phyloP scores from a whole-genome alignment of 2,797 vertebrate genomes.

The Syngnathus rostellatus region DNA sequence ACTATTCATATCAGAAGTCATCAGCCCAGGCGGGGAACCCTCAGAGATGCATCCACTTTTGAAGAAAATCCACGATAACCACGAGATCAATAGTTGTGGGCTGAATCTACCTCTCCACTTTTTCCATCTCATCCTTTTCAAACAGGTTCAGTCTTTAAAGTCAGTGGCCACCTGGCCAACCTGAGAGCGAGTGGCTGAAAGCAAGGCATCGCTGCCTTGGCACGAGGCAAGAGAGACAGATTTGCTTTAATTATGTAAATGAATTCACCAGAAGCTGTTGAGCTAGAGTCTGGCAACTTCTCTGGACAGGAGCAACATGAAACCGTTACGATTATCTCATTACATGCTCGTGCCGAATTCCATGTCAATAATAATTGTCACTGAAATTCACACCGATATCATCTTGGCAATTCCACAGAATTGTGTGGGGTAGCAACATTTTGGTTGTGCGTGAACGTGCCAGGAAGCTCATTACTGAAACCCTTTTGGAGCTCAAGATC shows the following conservation, averaged over 20 bases:
- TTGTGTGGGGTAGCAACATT: background rate
- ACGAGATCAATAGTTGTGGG: background rate
- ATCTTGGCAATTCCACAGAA: slow-evolving; percentile 16
- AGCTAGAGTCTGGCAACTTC: slow-evolving; percentile 55
- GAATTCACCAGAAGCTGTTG: slow-evolving; percentile 64
- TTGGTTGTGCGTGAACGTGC: slow-evolving; percentile 3
- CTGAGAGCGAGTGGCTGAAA: slow-evolving; percentile 21
- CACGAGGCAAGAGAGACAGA: slow-evolving; percentile 46
- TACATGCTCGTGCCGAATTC: slow-evolving; percentile 44
- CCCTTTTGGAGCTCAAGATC: slow-evolving; percentile 39
- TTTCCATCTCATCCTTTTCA: slow-evolving; percentile 25
- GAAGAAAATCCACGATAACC: slow-evolving; percentile 2
- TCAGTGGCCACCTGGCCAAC: slow-evolving; percentile 55
- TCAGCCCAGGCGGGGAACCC: background rate
- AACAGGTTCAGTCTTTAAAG: slow-evolving; percentile 34
- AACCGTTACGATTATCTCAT: slow-evolving; percentile 56
- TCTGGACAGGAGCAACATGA: slow-evolving; percentile 44
- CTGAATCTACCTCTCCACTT: slow-evolving; percentile 11
- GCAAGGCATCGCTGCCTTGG: slow-evolving; percentile 40
- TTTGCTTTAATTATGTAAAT: slow-evolving; percentile 72
- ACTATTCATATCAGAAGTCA: background rate
- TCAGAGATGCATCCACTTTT: background rate
- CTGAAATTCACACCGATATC: slow-evolving; percentile 25
- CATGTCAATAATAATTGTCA: slow-evolving; percentile 51
- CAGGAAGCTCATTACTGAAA: slow-evolving; percentile 62